These are phyloP conservation scores for Zosterops japonicus DNA, from an alignment of 2,113 vertebrate genomes.

Conservation along the genomic window DNA sequence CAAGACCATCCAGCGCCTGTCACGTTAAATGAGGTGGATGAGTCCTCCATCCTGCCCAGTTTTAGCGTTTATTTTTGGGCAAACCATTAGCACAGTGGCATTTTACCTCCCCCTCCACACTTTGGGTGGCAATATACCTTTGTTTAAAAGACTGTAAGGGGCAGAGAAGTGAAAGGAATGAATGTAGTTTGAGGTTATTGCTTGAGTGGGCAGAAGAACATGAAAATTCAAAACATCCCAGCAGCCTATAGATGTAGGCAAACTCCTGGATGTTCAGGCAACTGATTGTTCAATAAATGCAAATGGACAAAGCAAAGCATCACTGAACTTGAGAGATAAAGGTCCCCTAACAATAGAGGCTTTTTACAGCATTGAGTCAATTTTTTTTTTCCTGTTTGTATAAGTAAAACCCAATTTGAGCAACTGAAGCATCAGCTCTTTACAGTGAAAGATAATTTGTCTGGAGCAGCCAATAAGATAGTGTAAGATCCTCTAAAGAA, in stretches of 20 bases:
- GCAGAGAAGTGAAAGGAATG: neutral
- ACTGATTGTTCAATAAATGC: conserved; percentile 44
- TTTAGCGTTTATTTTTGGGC: neutral
- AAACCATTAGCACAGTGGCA: rapidly evolving
- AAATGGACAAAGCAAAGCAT: conserved; percentile 45
- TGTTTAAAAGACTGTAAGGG: neutral
- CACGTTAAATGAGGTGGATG: neutral
- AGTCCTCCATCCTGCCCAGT: neutral
- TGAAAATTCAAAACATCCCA: conserved; percentile 34
- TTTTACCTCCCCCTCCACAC: neutral
- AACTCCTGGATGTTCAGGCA: conserved; percentile 14
- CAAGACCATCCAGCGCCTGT: neutral
- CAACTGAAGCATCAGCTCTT: conserved; percentile 14
- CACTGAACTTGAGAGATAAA: conserved; percentile 59
- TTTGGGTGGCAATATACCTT: neutral
- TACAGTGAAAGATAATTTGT: conserved; percentile 12
- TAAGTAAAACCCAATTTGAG: conserved; percentile 40
- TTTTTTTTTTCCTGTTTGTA: conserved; percentile 24
- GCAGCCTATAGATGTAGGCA: neutral
- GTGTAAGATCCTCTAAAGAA: conserved; percentile 19
- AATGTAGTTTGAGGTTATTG: conserved; percentile 2
- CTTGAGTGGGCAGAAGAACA: conserved; percentile 20
- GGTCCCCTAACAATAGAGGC: conserved; percentile 39
- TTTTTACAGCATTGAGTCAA: neutral
- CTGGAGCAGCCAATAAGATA: neutral